Evolutionary conservation across 2,888 invertebrate species (phyloP), one percentile per base, ranked within the genome.

Genomic region (Anoplius nigerrimus): DNA sequence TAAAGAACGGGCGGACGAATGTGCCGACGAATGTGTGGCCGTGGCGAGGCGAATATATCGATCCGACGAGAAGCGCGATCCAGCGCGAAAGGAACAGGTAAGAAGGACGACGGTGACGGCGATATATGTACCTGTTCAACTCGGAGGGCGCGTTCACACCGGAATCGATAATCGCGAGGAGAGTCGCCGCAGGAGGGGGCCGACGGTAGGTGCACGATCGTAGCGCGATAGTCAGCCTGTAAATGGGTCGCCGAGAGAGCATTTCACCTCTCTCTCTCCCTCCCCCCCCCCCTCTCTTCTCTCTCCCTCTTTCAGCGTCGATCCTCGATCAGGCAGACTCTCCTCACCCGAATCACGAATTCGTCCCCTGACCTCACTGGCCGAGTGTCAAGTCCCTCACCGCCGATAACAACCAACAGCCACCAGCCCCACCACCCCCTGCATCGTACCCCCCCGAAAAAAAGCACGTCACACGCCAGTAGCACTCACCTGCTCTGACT

Each of bases 121-220:
- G 34, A 34, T 34, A 34, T 34, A 34, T 34, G 68, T 74, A 74
- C 69, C 72, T 71, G 74, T 67, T 34, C 70, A 59, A 62, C 58
- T 34, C 63, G 77, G 71, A 71, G 78, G 78, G 81, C 79, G 79
- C 82, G 79, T 79, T 81, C 76, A 78, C 72, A 70, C 67, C 71
- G 66, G 74, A 82, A 82, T 82, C 82, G 82, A 82, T 82, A 82
- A 78, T 75, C 71, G 72, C 74, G 76, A 77, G 74, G 72, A 76
- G 70, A 8, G 69, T 62, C 71, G 61, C 58, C 64, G 66, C 68
- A 62, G 76, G 65, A 65, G 63, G 65, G 70, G 76, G 66, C 6
- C 55, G 66, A n/a, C n/a, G n/a, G n/a, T n/a, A n/a, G n/a, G 58
- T 54, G 57, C 74, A 78, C 71, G 66, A 71, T 51, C 63, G 27